Conservation (phyloP, 2,113 vertebrate species). For the Chiloscyllium plagiosum region DNA sequence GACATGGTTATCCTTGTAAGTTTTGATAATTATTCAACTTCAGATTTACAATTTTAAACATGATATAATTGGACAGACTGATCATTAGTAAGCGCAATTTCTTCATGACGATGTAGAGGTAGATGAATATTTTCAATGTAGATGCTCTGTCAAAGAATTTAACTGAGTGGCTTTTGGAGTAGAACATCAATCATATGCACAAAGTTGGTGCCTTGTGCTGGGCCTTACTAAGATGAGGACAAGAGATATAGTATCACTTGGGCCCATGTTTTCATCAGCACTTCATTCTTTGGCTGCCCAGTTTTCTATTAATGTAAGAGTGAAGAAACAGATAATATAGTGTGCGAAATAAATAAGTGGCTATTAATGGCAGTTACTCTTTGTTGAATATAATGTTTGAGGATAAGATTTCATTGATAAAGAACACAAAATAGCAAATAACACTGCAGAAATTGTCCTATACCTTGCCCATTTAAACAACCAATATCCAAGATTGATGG, state of each 20-base stretch:
- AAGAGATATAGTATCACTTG: neutral
- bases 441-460: too few species aligned
- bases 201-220: neutral
- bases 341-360: neutral
- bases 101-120: neutral
- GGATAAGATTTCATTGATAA: too few species aligned
- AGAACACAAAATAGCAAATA: too few species aligned
- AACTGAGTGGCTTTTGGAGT: neutral
- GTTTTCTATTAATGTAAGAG: neutral
- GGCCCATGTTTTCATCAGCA: neutral
- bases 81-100: neutral
- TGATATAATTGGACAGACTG: neutral
- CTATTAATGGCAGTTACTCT: too few species aligned
- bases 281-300: neutral
- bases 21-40: neutral
- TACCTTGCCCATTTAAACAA: too few species aligned
- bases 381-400: too few species aligned
- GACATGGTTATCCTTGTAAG: conserved; percentile 58
- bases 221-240: neutral
- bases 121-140: neutral
- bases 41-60: neutral
- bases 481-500: too few species aligned
- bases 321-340: neutral
- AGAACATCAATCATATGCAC: neutral
- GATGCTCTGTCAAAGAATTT: neutral